A percentile compares a stretch with the other conserved stretches of the same genome.
Evolutionary conservation across 64 coral and sea anemone genomes (phyloP).

Genomic region (Actinia equina): DNA sequence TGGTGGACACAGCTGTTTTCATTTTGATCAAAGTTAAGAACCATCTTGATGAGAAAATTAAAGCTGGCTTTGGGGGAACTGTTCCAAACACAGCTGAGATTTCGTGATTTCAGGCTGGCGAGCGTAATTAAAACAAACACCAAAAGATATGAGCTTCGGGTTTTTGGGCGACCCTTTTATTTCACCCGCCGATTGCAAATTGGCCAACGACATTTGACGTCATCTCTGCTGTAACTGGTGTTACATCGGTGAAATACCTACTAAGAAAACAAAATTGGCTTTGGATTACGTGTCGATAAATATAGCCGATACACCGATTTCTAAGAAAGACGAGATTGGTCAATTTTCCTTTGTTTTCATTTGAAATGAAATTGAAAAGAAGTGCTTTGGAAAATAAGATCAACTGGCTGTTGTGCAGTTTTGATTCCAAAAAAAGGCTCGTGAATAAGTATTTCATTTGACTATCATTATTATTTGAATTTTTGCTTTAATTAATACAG

Average conservation of each 20-base stretch:
- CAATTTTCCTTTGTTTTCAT: no score
- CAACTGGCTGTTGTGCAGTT: no score
- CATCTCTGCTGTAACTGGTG: slow-evolving; percentile 12
- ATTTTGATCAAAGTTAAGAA: slow-evolving; percentile 20
- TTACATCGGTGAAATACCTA: slow-evolving; percentile 22
- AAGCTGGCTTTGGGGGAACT: not conserved
- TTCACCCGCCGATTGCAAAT: not conserved
- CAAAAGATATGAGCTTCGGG: no score
- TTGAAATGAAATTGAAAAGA: no score
- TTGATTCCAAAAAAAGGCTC: no score
- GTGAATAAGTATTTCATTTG: no score
- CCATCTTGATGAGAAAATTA: slow-evolving; percentile 1
- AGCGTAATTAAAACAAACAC: not conserved
- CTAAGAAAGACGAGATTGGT: no score
- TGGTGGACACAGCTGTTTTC: slow-evolving; percentile 25
- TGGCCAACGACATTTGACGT: not conserved
- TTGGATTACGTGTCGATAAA: not conserved
- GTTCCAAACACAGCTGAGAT: not conserved
- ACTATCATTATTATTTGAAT: no score
- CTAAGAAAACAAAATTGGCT: not conserved
- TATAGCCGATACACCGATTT: not conserved
- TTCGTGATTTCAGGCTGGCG: not conserved
- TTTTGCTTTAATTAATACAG: no score
- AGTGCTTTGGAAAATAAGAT: no score
- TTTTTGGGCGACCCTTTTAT: not conserved